Evolutionary conservation across 2,797 vertebrate species (phyloP).

Genomic region (Tiaroga cobitis): DNA sequence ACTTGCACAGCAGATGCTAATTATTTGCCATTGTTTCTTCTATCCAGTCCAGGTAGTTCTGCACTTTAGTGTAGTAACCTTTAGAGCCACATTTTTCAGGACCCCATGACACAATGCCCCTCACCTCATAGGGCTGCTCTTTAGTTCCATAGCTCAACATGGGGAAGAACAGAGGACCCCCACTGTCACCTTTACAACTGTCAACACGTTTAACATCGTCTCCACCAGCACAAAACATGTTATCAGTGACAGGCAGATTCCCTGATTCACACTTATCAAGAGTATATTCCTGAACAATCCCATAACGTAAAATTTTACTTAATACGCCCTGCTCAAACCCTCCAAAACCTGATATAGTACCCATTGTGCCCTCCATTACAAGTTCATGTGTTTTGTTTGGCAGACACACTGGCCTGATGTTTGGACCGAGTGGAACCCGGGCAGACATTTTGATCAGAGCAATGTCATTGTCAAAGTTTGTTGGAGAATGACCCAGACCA

Average conservation of each 20-base stretch:
- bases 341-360: conserved; percentile 64
- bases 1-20: not conserved
- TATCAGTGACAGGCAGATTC: conserved; percentile 43
- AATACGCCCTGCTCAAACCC: rapidly evolving
- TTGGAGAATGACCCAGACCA: rapidly evolving
- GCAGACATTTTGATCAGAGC: conserved; percentile 62
- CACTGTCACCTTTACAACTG: conserved; percentile 64
- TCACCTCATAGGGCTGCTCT: conserved; percentile 36
- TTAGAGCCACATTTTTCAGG: conserved; percentile 56
- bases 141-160: conserved; percentile 8
- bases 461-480: conserved; percentile 59
- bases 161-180: conserved; percentile 45
- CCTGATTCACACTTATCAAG: conserved; percentile 46
- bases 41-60: conserved; percentile 26
- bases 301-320: not conserved
- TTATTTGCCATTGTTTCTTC: conserved; percentile 22
- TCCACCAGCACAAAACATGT: conserved; percentile 68
- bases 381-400: conserved; percentile 35
- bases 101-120: conserved; percentile 67
- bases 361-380: not conserved
- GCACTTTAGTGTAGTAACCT: conserved; percentile 32
- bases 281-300: conserved; percentile 41
- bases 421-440: conserved; percentile 50
- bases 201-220: conserved; percentile 46
- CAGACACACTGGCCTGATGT: conserved; percentile 64